Evolutionary conservation across 2,797 vertebrate species (phyloP), one percentile per base, ranked within the genome.

Genomic region (Mycteria americana): DNA sequence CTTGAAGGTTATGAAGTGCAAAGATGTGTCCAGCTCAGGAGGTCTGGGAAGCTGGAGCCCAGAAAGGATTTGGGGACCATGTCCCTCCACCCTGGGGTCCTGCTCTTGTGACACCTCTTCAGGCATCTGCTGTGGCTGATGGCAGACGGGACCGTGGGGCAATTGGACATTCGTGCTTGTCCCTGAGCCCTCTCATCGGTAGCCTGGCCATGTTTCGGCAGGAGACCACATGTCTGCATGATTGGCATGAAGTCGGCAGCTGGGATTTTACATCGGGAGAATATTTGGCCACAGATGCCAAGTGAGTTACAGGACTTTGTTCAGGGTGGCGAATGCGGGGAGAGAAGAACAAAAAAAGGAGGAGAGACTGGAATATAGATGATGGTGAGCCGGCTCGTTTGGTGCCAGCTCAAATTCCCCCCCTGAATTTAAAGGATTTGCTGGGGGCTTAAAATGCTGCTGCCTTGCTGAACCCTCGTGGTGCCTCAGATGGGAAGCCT

Each of bases 381-480:
- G 82, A 27, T 65, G 88, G 54, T 0, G 2, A 3, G 2, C 13
- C 0, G 0, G 54, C 27, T 75, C 45, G 57, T 89, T 41, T 0
- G 0, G 12, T 73, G 68, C 75, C 59, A 60, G 57, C 77, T 81
- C 35, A 17, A 64, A 63, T n/a, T 23, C 21, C 35, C 31, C 4
- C 51, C 5, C 39, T 5, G 35, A 84, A 80, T 56, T 64, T 39
- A 60, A 84, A 74, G 73, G 9, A 12, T 77, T 69, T 48, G 8
- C 43, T 35, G 50, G 23, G 50, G 30, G 39, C 21, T 69, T 70
- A 5, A 30, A 18, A 7, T 33, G 82, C 46, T 0, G 0, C 27
- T 10, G 25, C 21, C 82, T 82, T 0, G 0, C 54, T 60, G 48
- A 10, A 79, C 35, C 28, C 67, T 78, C 46, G 13, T 28, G 31